Base-by-base conservation (phyloP, 2,797 vertebrate species). In the Amblyopsis hoosieri region DNA sequence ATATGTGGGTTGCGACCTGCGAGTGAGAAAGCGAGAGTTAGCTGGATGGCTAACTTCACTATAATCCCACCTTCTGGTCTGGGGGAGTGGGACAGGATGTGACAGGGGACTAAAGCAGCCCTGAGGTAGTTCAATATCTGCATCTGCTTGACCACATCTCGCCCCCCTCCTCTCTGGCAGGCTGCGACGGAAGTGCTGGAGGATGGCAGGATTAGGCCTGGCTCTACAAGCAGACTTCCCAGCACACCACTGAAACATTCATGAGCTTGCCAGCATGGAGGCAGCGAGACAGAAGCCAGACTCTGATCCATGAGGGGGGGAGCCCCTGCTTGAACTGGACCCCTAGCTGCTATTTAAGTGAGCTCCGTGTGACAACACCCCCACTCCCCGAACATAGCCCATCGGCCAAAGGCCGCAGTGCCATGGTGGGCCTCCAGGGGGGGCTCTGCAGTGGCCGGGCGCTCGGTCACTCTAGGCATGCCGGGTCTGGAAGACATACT, bases 111-210 rank as follows among this genome's bases (percentile, higher is more conserved):
- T 0, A 72, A 60, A 70, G 60, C 67, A 74, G 68, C 72, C 78
- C 72, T 54, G 50, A 56, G 78, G 78, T 85, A 79, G 80, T 75
- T 87, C 64, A 81, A 77, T 77, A 84, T 87, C 82, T 82, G 83
- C 79, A 87, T 90, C 79, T 84, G 81, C 78, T 88, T 84, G 84
- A 87, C 85, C 82, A 86, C 79, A 86, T 80, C 76, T 64, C 74
- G 61, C 70, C 72, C 62, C 70, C 75, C 66, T 76, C 52, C 7
- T 69, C 72, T 82, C 77, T 14, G 76, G 81, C 74, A 62, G 72
- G 78, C 77, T 78, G 79, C 69, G 62, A 69, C 72, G 63, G 71
- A 80, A 71, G 47, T 70, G 81, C 78, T 76, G 33, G 9, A 63
- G 52, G 54, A 79, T 75, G 33, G 69, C 51, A 52, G 67, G 81